Evolutionary conservation across 1,140 invertebrate species (phyloP).

Genomic region (Cephus cinctus): DNA sequence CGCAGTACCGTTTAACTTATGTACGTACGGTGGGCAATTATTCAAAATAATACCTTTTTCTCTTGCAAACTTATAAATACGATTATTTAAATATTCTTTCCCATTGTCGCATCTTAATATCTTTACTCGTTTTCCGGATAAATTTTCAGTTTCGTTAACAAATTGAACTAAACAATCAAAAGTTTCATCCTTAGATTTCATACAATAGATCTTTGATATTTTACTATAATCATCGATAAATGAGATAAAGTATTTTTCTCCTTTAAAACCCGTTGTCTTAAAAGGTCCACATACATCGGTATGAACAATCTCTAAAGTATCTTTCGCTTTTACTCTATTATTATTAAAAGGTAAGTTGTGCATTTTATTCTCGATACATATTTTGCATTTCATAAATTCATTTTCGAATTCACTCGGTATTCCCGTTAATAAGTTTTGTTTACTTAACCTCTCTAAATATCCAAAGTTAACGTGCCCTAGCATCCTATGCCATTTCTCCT

Average conservation of each 20-base stretch:
- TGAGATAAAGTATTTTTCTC: constrained; percentile 3
- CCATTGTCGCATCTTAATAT: constrained; percentile 24
- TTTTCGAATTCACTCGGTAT: not conserved
- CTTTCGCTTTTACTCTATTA: not conserved
- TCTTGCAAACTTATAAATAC: constrained; percentile 19
- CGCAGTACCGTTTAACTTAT: too few relatives aligned
- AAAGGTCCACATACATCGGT: not conserved
- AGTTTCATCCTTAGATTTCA: not conserved
- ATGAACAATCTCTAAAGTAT: too few relatives aligned
- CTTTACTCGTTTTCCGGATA: constrained; percentile 22
- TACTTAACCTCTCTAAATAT: not conserved
- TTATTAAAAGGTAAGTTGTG: not conserved
- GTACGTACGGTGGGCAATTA: constrained; percentile 14
- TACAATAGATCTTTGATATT: not conserved
- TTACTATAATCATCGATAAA: constrained; percentile 1
- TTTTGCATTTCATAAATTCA: not conserved
- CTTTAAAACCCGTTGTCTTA: not conserved
- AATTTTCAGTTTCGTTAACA: constrained; percentile 21
- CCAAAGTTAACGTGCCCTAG: not conserved
- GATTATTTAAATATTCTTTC: constrained; percentile 25
- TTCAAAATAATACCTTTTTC: constrained; percentile 18
- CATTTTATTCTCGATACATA: not conserved
- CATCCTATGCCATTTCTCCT: not conserved
- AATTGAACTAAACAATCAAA: constrained; percentile 5
- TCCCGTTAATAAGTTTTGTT: not conserved